Evolutionary conservation across 2,888 invertebrate species (phyloP).

Genomic region (Brachypalpus laphriformis): DNA sequence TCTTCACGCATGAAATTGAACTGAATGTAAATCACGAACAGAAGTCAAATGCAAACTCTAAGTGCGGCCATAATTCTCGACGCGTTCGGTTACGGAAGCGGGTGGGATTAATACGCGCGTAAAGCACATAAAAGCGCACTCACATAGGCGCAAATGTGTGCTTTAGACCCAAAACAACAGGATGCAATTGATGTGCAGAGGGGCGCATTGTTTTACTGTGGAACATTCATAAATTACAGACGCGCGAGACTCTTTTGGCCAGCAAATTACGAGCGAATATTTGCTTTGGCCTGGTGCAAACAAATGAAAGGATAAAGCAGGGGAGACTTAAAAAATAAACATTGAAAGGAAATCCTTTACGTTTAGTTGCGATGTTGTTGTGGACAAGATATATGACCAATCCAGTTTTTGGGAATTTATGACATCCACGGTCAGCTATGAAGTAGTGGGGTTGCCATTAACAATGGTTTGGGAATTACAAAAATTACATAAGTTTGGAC

Average conservation of each 20-base stretch:
- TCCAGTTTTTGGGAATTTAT: slow-evolving; percentile 32
- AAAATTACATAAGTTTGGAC: not conserved
- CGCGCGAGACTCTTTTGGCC: slow-evolving; percentile 31
- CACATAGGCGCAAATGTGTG: slow-evolving; percentile 10
- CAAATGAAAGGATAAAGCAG: not conserved
- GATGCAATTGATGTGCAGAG: slow-evolving; percentile 53
- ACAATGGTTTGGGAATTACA: not conserved
- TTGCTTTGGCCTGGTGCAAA: slow-evolving; percentile 19
- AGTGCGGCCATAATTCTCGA: slow-evolving; percentile 56
- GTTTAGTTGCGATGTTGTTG: slow-evolving; percentile 32
- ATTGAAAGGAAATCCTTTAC: slow-evolving; percentile 48
- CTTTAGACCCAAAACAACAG: slow-evolving; percentile 15
- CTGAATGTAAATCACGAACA: slow-evolving; percentile 68
- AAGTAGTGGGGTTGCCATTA: not conserved
- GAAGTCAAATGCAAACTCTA: slow-evolving; percentile 63
- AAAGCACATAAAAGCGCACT: slow-evolving; percentile 32
- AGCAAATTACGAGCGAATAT: slow-evolving; percentile 34
- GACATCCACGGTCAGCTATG: slow-evolving; percentile 1
- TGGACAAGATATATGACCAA: slow-evolving; percentile 31
- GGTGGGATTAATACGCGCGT: slow-evolving; percentile 58
- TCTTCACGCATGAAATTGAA: slow-evolving; percentile 53
- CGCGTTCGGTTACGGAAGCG: slow-evolving; percentile 40
- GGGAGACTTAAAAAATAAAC: slow-evolving; percentile 19
- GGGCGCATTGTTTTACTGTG: slow-evolving; percentile 53
- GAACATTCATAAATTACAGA: slow-evolving; percentile 65